Conservation (phyloP, 2,888 invertebrate species). For the Hyposoter dolosus region DNA sequence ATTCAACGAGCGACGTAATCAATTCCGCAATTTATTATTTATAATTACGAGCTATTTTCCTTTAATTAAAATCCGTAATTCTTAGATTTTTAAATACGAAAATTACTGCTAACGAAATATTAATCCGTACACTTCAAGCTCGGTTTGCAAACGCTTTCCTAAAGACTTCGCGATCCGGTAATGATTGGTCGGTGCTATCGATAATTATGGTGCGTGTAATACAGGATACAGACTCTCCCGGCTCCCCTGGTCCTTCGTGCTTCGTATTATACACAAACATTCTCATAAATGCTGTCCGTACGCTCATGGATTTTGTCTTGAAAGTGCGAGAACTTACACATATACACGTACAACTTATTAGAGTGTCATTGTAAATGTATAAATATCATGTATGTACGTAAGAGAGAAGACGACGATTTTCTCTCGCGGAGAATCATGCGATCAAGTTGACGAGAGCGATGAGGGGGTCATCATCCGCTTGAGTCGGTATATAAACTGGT, state of each 20-base stretch:
- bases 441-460: slow-evolving; percentile 12
- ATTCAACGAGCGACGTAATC: not conserved
- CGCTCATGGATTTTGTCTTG: slow-evolving; percentile 7
- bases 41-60: not conserved
- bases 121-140: slow-evolving; percentile 41
- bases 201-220: slow-evolving; percentile 64
- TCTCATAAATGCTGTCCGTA: not conserved
- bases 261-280: not conserved
- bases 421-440: slow-evolving; percentile 43
- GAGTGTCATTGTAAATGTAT: slow-evolving; percentile 9
- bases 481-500: slow-evolving; percentile 34
- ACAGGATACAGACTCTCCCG: slow-evolving; percentile 63
- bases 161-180: slow-evolving; percentile 54
- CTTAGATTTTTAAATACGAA: not conserved
- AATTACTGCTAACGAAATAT: slow-evolving; percentile 2
- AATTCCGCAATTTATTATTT: not conserved
- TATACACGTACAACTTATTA: slow-evolving; percentile 11
- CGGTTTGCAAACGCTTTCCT: slow-evolving; percentile 55
- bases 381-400: slow-evolving; percentile 4
- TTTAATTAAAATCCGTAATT: not conserved
- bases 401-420: slow-evolving; percentile 65
- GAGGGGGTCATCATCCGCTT: slow-evolving; percentile 40
- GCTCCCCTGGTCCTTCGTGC: slow-evolving; percentile 35
- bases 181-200: slow-evolving; percentile 64
- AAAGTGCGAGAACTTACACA: not conserved